These are phyloP conservation scores for Liolophura sinensis DNA, from an alignment of 1,140 invertebrate species.

Conservation along the genomic window DNA sequence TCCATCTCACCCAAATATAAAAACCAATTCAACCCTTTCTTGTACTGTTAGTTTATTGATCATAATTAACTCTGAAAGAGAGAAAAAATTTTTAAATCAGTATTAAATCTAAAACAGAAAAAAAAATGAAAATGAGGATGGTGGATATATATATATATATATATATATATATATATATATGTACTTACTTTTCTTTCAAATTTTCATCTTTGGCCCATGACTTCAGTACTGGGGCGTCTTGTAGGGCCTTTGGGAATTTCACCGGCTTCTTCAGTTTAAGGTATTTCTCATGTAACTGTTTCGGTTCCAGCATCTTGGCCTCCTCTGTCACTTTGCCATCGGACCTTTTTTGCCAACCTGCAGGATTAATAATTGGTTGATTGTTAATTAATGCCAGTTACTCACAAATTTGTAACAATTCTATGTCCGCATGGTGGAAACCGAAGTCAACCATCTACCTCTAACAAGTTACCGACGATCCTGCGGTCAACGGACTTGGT, in stretches of 20 bases:
- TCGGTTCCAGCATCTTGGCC: conserved; percentile 25
- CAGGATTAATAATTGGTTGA: conserved; percentile 1
- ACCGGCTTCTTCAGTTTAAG: conserved; percentile 36
- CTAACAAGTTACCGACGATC: too few relatives aligned
- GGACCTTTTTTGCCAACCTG: conserved; percentile 35
- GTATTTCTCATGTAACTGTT: conserved; percentile 44
- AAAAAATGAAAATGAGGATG: not conserved
- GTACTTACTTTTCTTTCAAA: conserved; percentile 41
- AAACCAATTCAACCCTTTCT: too few relatives aligned
- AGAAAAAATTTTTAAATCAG: too few relatives aligned
- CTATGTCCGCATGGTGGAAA: not conserved
- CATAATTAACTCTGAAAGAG: too few relatives aligned
- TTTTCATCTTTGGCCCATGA: conserved; percentile 42
- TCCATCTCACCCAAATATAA: too few relatives aligned
- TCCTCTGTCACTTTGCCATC: conserved; percentile 27
- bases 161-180: too few relatives aligned
- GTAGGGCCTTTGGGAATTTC: conserved; percentile 35
- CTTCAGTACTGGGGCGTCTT: conserved; percentile 26
- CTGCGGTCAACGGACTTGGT: too few relatives aligned
- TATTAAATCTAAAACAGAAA: too few relatives aligned
- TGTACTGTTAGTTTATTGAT: too few relatives aligned
- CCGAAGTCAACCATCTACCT: too few relatives aligned
- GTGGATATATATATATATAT: too few relatives aligned
- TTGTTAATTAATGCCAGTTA: not conserved
- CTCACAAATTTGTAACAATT: not conserved